Conservation (phyloP, 1,140 invertebrate species). For the Trichomalopsis sarcophagae region DNA sequence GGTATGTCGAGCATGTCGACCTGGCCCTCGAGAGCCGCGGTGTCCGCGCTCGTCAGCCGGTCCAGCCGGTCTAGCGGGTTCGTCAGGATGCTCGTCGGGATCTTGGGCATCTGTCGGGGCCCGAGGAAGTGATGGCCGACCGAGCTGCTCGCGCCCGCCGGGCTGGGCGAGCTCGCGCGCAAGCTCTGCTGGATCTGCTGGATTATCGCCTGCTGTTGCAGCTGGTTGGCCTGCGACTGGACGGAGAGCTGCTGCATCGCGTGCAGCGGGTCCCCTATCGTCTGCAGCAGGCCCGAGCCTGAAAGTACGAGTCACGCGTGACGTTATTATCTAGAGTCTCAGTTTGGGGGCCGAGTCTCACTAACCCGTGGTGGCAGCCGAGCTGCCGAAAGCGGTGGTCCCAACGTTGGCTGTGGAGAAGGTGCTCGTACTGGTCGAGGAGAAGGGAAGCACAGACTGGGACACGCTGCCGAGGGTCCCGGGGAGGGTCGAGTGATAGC, state of each 20-base stretch:
- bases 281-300: slow-evolving; percentile 68
- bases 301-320: background rate
- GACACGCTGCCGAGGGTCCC: slow-evolving; percentile 68
- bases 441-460: slow-evolving; percentile 59
- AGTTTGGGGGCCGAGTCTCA: too few relatives aligned
- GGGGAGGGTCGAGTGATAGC: slow-evolving; percentile 68
- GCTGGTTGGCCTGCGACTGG: slow-evolving; percentile 72
- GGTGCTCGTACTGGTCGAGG: slow-evolving; percentile 64
- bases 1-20: slow-evolving; percentile 95
- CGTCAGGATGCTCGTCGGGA: slow-evolving; percentile 73
- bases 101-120: slow-evolving; percentile 75
- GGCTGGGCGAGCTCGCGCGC: slow-evolving; percentile 69
- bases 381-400: slow-evolving; percentile 71
- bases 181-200: slow-evolving; percentile 74
- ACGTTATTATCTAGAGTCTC: too few relatives aligned
- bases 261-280: slow-evolving; percentile 71
- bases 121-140: slow-evolving; percentile 65
- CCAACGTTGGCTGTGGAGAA: slow-evolving; percentile 69
- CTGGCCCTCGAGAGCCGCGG: slow-evolving; percentile 74
- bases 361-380: slow-evolving; percentile 67
- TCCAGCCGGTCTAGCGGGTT: slow-evolving; percentile 70
- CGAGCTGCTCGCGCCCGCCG: slow-evolving; percentile 54
- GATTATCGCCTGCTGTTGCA: slow-evolving; percentile 73
- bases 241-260: slow-evolving; percentile 73
- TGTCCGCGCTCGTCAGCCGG: slow-evolving; percentile 65